phyloP scores from a whole-genome alignment of 1,140 invertebrate genomes.

The Leptestheria dahalacensis region DNA sequence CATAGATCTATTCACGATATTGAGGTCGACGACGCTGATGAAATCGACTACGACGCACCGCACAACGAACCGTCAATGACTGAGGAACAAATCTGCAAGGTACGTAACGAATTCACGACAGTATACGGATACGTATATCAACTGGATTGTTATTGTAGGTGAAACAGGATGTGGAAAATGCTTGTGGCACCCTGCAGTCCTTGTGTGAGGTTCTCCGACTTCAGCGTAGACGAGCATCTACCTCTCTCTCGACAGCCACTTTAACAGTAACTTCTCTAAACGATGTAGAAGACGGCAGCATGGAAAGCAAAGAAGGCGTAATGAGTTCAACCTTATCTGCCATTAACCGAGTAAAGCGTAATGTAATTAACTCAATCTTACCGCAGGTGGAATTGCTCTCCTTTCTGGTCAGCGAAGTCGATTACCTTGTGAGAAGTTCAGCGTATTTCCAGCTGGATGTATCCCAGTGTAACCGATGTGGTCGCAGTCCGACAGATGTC shows the following conservation, averaged over 20 bases:
- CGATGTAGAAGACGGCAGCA: slow-evolving; percentile 15
- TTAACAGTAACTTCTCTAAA: slow-evolving; percentile 11
- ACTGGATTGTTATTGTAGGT: slow-evolving; percentile 23
- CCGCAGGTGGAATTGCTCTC: slow-evolving; percentile 24
- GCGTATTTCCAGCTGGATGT: slow-evolving; percentile 16
- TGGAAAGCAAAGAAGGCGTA: slow-evolving; percentile 6
- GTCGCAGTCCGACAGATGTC: slow-evolving; percentile 17
- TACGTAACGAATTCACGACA: not conserved
- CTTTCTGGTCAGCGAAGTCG: slow-evolving; percentile 30
- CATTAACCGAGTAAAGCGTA: not conserved
- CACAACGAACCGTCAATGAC: slow-evolving; percentile 3
- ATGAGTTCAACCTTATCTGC: not conserved
- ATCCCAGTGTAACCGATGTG: slow-evolving; percentile 38
- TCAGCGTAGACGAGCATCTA: slow-evolving; percentile 21
- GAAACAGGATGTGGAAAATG: slow-evolving; percentile 33
- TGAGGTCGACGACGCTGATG: slow-evolving; percentile 26
- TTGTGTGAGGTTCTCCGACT: slow-evolving; percentile 30
- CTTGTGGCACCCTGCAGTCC: slow-evolving; percentile 30
- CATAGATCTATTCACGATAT: slow-evolving; percentile 14
- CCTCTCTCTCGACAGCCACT: slow-evolving; percentile 11
- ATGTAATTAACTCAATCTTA: no score
- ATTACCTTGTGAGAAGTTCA: slow-evolving; percentile 26
- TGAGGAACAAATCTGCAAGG: slow-evolving; percentile 13
- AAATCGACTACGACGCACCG: slow-evolving; percentile 28
- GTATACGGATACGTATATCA: not conserved